phyloP scores from a whole-genome alignment of 2,888 invertebrate species.

The Tryphoninae sp. region DNA sequence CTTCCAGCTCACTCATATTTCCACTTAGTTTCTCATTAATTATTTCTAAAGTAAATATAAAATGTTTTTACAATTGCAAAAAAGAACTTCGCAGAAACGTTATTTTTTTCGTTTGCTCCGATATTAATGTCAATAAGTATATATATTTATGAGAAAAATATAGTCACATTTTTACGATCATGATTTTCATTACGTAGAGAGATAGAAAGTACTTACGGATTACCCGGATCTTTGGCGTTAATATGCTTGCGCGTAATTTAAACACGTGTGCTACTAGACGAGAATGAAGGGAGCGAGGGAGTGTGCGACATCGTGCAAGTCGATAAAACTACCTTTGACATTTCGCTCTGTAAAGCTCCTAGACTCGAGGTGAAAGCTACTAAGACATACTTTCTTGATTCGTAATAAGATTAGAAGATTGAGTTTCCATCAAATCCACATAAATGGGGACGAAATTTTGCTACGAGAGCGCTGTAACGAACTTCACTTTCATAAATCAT shows the following conservation, averaged over 20 bases:
- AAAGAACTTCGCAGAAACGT: too few species aligned
- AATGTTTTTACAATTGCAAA: too few species aligned
- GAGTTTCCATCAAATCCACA: not conserved
- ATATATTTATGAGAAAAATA: too few species aligned
- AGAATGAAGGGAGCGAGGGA: not conserved
- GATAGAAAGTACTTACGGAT: conserved; percentile 14
- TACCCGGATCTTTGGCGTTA: conserved; percentile 18
- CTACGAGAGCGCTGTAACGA: not conserved
- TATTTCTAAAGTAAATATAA: too few species aligned
- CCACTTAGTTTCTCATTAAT: too few species aligned
- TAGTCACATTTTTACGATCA: too few species aligned
- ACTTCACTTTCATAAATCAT: not conserved
- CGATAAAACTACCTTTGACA: conserved; percentile 4
- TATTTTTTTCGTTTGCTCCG: too few species aligned
- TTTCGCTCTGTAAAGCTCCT: not conserved
- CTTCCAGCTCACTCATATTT: too few species aligned
- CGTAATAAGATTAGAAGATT: not conserved
- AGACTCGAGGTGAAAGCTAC: conserved; percentile 1
- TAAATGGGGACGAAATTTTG: not conserved
- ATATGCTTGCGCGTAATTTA: conserved; percentile 17
- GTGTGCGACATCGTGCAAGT: not conserved
- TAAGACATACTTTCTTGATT: conserved; percentile 9
- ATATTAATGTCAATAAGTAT: too few species aligned
- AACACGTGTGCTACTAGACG: not conserved
- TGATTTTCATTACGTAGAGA: not conserved